These are phyloP conservation scores for Strigamia transsilvanica DNA, from an alignment of 2,888 invertebrate species.

Conservation along the genomic window DNA sequence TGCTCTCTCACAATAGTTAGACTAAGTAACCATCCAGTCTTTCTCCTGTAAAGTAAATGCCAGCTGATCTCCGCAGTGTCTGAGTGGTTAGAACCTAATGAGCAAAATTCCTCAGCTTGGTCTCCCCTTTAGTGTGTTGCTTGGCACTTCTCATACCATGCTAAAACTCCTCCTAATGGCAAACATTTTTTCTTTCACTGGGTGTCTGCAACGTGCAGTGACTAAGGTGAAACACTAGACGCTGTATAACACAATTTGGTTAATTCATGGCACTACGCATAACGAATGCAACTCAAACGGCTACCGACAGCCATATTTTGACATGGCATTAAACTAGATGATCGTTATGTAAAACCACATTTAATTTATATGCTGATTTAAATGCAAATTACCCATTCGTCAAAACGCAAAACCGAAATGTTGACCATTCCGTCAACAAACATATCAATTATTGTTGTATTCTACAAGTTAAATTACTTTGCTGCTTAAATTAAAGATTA, in stretches of 20 bases:
- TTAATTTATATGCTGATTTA: neutral
- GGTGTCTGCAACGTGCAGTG: neutral
- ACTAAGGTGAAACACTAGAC: neutral
- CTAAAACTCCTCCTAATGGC: neutral
- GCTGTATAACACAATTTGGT: neutral
- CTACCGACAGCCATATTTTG: neutral
- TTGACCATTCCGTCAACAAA: no score
- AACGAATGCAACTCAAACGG: neutral
- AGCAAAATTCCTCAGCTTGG: neutral
- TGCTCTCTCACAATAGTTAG: neutral
- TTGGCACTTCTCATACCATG: neutral
- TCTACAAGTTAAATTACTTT: no score
- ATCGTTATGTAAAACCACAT: neutral
- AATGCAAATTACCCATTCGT: neutral
- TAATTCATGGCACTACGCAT: neutral
- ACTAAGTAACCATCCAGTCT: slow-evolving; percentile 3
- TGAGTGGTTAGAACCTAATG: slow-evolving; percentile 7
- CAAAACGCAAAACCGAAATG: no score
- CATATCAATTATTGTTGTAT: no score
- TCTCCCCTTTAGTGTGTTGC: neutral
- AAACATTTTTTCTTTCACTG: neutral
- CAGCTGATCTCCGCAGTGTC: neutral
- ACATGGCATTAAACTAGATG: neutral
- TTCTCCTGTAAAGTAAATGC: slow-evolving; percentile 5
- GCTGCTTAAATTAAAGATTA: no score